A percentile compares a stretch with the other conserved stretches of the same genome.
Evolutionary conservation across 1,140 invertebrate species (phyloP).

Genomic region (Thalassaphorura encarpata): DNA sequence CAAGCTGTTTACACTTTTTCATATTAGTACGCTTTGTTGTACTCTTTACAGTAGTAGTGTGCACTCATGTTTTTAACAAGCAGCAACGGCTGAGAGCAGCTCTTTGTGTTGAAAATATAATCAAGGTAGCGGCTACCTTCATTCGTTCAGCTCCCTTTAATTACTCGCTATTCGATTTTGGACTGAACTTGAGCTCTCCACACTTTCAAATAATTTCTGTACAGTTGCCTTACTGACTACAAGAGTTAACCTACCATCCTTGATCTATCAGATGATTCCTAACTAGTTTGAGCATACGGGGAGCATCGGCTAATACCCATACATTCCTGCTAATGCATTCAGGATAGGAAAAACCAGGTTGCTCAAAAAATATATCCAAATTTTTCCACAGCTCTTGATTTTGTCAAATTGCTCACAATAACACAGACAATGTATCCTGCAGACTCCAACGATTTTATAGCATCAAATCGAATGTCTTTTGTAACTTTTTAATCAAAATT

Average conservation of each 20-base stretch:
- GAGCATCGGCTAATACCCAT: slow-evolving; percentile 31
- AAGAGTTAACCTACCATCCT: background rate
- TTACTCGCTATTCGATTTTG: background rate
- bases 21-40: too few species aligned
- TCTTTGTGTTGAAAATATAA: too few species aligned
- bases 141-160: slow-evolving; percentile 6
- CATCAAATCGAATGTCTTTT: slow-evolving; percentile 6
- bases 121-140: too few species aligned
- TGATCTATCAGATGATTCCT: slow-evolving; percentile 29
- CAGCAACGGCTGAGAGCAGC: too few species aligned
- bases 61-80: too few species aligned
- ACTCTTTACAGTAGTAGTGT: too few species aligned
- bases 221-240: background rate
- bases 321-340: slow-evolving; percentile 8
- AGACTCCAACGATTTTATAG: slow-evolving; percentile 14
- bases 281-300: slow-evolving; percentile 29
- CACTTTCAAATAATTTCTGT: background rate
- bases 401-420: background rate
- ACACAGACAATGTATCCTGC: slow-evolving; percentile 13
- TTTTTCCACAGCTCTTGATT: slow-evolving; percentile 8
- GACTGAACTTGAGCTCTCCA: background rate
- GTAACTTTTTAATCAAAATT: slow-evolving; percentile 25
- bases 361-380: slow-evolving; percentile 7
- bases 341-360: slow-evolving; percentile 19
- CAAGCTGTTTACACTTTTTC: too few species aligned